Evolutionary conservation across 2,797 vertebrate genomes (phyloP).

Genomic region (Macrochelys suwanniensis): DNA sequence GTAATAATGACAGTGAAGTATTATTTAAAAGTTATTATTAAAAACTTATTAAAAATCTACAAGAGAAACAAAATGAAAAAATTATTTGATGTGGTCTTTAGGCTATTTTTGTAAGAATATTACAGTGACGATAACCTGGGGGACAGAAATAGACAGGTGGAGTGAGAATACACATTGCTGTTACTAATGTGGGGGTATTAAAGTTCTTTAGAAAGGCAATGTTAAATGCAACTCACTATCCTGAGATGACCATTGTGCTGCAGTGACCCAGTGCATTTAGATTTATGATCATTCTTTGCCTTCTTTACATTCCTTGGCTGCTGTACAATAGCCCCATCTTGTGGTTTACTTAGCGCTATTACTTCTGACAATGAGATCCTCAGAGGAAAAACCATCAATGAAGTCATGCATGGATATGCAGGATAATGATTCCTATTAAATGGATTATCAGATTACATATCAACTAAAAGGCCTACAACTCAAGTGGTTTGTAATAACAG

Average conservation of each 20-base stretch:
- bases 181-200: not conserved
- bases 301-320: not conserved
- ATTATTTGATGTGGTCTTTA: not conserved
- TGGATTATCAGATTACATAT: not conserved
- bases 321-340: constrained; percentile 63
- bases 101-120: not conserved
- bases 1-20: not conserved
- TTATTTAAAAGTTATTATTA: not conserved
- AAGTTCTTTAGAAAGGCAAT: not conserved
- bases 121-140: not conserved
- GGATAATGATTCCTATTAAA: not conserved
- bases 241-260: not conserved
- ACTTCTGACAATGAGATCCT: not conserved
- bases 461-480: not conserved
- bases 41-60: not conserved
- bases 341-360: constrained; percentile 48
- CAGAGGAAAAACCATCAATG: not conserved
- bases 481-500: constrained; percentile 28
- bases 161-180: not conserved
- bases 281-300: not conserved
- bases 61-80: not conserved
- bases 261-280: not conserved
- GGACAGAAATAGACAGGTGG: not conserved
- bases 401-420: not conserved
- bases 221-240: not conserved